These are phyloP conservation scores for Apaloderma vittatum DNA, from an alignment of 2,113 vertebrate genomes.

Conservation along the genomic window DNA sequence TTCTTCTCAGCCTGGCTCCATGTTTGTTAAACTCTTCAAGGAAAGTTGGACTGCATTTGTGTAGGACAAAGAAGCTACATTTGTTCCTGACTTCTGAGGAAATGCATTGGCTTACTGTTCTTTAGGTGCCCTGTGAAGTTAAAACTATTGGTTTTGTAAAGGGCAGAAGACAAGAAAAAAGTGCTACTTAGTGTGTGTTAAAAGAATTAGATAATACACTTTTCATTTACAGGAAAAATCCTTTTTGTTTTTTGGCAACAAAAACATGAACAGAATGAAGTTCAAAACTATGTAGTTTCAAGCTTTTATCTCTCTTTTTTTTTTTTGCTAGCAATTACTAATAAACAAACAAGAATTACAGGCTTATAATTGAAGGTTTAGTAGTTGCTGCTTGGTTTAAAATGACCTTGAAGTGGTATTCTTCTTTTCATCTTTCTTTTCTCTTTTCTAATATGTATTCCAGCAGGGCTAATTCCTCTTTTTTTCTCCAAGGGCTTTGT, in stretches of 20 bases:
- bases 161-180: background rate
- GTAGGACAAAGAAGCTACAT: background rate
- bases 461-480: background rate
- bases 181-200: background rate
- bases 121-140: background rate
- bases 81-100: background rate
- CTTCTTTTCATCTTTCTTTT: conserved; percentile 3
- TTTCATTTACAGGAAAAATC: background rate
- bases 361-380: conserved; percentile 22
- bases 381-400: conserved; percentile 18
- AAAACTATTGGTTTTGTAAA: background rate
- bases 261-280: background rate
- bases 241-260: background rate
- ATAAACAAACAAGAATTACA: conserved; percentile 28
- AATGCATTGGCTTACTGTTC: background rate
- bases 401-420: conserved; percentile 46
- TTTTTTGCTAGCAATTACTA: background rate
- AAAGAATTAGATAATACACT: background rate
- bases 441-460: conserved; percentile 5
- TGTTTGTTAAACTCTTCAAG: background rate
- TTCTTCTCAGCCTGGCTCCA: background rate
- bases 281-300: background rate
- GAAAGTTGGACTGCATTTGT: rapidly evolving
- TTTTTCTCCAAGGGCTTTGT: conserved; percentile 5
- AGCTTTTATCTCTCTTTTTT: background rate